These are phyloP conservation scores for Gryon sp. DNA, from an alignment of 1,140 invertebrate genomes.

Conservation along the genomic window DNA sequence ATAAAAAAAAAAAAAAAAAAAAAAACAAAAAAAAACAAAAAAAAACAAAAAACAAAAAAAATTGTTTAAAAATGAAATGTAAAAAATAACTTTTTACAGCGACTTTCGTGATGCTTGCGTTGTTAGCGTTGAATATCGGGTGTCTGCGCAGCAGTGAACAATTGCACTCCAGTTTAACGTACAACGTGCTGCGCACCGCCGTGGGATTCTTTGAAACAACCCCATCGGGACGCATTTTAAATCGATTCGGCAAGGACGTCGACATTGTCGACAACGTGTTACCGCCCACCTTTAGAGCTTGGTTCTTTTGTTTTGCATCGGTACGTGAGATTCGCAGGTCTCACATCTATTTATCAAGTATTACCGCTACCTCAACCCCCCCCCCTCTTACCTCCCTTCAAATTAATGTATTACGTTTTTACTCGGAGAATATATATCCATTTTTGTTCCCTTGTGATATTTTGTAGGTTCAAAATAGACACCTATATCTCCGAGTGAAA, in stretches of 20 bases:
- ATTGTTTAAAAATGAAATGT: background rate
- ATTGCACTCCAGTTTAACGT: slow-evolving; percentile 73
- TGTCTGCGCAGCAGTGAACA: slow-evolving; percentile 74
- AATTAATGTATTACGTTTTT: slow-evolving; percentile 12
- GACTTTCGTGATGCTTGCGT: slow-evolving; percentile 72
- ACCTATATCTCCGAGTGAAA: too few relatives aligned
- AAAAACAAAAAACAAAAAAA: too few relatives aligned
- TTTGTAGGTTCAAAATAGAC: too few relatives aligned
- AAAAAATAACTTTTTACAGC: slow-evolving; percentile 72
- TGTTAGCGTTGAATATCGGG: slow-evolving; percentile 73
- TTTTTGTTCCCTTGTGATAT: too few relatives aligned
- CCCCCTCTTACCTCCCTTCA: background rate
- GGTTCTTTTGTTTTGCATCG: slow-evolving; percentile 82
- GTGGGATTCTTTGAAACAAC: slow-evolving; percentile 83
- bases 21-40: too few relatives aligned
- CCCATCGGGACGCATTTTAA: slow-evolving; percentile 82
- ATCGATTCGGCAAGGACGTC: slow-evolving; percentile 82
- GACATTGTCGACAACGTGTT: slow-evolving; percentile 79
- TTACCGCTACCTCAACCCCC: slow-evolving; percentile 38
- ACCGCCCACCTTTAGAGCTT: slow-evolving; percentile 77
- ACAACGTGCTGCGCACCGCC: slow-evolving; percentile 78
- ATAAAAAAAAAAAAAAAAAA: too few relatives aligned
- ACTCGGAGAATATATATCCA: too few relatives aligned
- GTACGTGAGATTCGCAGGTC: slow-evolving; percentile 79
- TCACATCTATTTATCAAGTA: slow-evolving; percentile 44